Base-by-base conservation (phyloP, 2,888 invertebrate genomes). In the Raillietiella orientalis region DNA sequence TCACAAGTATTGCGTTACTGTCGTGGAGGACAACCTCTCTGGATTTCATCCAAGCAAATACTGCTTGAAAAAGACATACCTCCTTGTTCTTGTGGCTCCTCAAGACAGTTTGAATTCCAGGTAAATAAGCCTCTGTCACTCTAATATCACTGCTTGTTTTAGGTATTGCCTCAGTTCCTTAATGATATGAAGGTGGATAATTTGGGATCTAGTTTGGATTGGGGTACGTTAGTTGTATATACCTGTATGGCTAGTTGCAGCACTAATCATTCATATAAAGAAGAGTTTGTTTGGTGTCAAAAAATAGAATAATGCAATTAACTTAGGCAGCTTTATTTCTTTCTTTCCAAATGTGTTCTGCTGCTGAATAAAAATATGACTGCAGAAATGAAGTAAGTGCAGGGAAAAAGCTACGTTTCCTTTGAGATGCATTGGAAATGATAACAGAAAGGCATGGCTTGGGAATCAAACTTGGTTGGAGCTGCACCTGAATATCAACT, bases 41-140 rank as follows among this genome's bases (percentile, higher is more conserved):
- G 71, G 64, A 72, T 84, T 28, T 65, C 82, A 14, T 49, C 52
- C 24, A 48, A 55, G 29, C 38, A 49, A 25, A 42, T 41, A 14
- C 55, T 57, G 20, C 38, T 44, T 33, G 42, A 53, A 14, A 37
- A 39, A 3, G 39, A 54, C 27, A 49, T 84, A 34, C 74, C 79
- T 13, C 51, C 55, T 13, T 50, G 51, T 31, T 45, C 56, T 32
- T 93, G 93, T 46, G 59, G 62, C 24, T 55, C 58, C 2, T 51
- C 57, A 26, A 58, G 87, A 34, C 59, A 63, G 35, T 90, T 77
- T 54, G 90, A 93, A 51, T 84, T 79, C 47, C 77, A 77, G 55
- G 59, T 69, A 40, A 37, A 41, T 35, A 24, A 23, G 6, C 10
- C 5, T 10, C n/a, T 5, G 2, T 19, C 20, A 25, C 21, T 22